These are phyloP conservation scores for Atrichornis clamosus DNA, from an alignment of 2,113 vertebrate species.

Conservation along the genomic window DNA sequence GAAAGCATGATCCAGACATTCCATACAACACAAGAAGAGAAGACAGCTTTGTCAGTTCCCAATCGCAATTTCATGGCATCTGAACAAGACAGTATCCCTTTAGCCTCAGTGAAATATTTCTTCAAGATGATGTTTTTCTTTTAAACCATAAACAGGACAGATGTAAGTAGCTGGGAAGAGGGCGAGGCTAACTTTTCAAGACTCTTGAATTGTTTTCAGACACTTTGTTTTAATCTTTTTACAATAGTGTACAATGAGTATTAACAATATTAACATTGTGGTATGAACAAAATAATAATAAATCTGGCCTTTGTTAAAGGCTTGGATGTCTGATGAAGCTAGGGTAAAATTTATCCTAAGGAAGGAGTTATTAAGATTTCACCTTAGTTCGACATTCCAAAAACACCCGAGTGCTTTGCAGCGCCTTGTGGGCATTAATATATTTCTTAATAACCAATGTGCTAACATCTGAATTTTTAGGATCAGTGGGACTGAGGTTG, in stretches of 20 bases:
- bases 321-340: background rate
- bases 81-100: constrained; percentile 68
- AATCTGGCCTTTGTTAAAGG: constrained; percentile 32
- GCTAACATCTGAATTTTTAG: constrained; percentile 2
- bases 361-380: background rate
- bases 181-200: constrained; percentile 45
- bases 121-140: constrained; percentile 52
- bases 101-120: constrained; percentile 56
- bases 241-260: constrained; percentile 71
- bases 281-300: constrained; percentile 43
- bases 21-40: constrained; percentile 68
- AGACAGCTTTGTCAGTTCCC: constrained; percentile 62
- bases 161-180: constrained; percentile 50
- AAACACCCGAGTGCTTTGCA: background rate
- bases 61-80: constrained; percentile 68
- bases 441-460: background rate
- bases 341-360: background rate
- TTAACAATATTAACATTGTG: constrained; percentile 75
- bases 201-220: constrained; percentile 53
- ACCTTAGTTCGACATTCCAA: background rate
- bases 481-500: background rate
- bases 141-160: constrained; percentile 37
- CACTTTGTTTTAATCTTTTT: constrained; percentile 60
- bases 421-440: background rate
- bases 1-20: constrained; percentile 79